Base-by-base conservation (phyloP, 2,888 invertebrate genomes). In the Yponomeuta cagnagella region DNA sequence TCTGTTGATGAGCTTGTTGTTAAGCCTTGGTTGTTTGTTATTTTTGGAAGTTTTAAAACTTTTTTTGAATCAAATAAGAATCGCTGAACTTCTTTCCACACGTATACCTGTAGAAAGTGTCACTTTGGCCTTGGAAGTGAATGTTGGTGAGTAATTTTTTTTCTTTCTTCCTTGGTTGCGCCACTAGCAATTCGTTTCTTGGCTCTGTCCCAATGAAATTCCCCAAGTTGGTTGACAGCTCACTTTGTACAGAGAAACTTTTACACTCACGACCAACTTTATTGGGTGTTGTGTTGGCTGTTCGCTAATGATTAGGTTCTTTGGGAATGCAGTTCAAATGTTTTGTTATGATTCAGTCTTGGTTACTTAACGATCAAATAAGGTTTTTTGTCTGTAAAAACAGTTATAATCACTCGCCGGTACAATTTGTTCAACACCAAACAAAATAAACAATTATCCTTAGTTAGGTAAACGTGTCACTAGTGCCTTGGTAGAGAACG, bases 281-380 rank as follows among this genome's bases (percentile, higher is more conserved):
- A 70, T 72, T 71, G 71, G 74, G 71, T 74, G 72, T 77, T 77
- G 72, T 73, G 70, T 73, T 63, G 52, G 52, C 37, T 67, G 23
- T 43, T 43, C n/a, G 67, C 71, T 80, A 74, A 72, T 79, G 76
- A 81, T 80, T 81, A 80, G 78, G 75, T 48, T 87, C 85, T 86
- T 85, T 85, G 85, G 83, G 79, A 78, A 72, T 77, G 77, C 75
- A 67, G 33, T 65, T 70, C 65, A 71, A 71, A 48, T 71, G 70
- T 70, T 79, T 77, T 74, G 79, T 77, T 58, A 66, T 71, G 74
- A 70, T 71, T 71, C 69, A 69, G 70, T 68, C 58, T 67, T 58
- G 58, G 48, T 63, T 70, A 58, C 3, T 6, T 72, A 69, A 48
- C 12, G 63, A 63, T 66, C 33, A 69, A 37, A 31, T 64, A 37